These are phyloP conservation scores for Saccopteryx bilineata DNA, from an alignment of 2,113 vertebrate genomes.

Conservation along the genomic window DNA sequence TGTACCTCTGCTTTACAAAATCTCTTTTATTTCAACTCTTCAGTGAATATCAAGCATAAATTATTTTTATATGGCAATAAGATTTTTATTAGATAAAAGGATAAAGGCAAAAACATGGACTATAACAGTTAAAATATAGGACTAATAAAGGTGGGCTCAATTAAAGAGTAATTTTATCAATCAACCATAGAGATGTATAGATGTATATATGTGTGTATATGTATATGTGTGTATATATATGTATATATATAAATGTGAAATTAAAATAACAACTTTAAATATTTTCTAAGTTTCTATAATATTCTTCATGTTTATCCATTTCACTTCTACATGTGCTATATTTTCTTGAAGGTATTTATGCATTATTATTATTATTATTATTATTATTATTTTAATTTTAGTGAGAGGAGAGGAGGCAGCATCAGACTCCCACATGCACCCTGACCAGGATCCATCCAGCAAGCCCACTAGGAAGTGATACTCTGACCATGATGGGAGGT, in stretches of 20 bases:
- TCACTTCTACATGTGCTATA: not conserved
- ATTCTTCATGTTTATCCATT: not conserved
- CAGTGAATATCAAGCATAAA: not conserved
- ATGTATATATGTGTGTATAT: not conserved
- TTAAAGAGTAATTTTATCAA: not conserved
- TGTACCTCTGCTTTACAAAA: slow-evolving; percentile 64
- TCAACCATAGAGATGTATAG: not conserved
- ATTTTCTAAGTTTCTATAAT: not conserved
- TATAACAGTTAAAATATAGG: not conserved
- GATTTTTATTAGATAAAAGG: not conserved
- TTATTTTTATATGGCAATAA: slow-evolving; percentile 59
- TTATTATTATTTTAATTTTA: too few species aligned
- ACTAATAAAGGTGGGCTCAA: not conserved
- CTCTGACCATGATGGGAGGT: too few species aligned
- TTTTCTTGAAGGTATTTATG: not conserved
- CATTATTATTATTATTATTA: too few species aligned
- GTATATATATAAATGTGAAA: not conserved
- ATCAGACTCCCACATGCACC: too few species aligned
- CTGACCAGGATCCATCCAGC: too few species aligned
- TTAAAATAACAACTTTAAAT: not conserved
- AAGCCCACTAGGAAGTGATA: too few species aligned
- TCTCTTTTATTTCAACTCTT: slow-evolving; percentile 58
- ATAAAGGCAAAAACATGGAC: not conserved
- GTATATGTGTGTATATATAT: not conserved
- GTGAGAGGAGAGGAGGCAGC: too few species aligned